These are phyloP conservation scores for Enteromius fasciolatus DNA, from an alignment of 2,797 vertebrate genomes.

Conservation along the genomic window DNA sequence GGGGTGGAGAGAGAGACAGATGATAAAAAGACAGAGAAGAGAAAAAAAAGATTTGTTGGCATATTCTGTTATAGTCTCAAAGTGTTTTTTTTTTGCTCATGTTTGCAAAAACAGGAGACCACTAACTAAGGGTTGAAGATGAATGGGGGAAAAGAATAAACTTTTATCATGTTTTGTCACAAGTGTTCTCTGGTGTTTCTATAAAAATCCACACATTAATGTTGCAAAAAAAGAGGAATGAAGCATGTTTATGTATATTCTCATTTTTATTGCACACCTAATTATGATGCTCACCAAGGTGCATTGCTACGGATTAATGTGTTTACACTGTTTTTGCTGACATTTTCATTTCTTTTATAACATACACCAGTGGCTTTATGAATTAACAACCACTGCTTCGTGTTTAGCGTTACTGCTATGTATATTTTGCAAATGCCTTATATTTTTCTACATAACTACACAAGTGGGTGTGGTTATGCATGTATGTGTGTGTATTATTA, in stretches of 20 bases:
- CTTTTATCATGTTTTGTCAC: not conserved
- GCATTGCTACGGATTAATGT: not conserved
- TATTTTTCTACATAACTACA: not conserved
- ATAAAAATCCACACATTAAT: constrained; percentile 11
- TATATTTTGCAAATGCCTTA: not conserved
- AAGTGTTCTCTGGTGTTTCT: not conserved
- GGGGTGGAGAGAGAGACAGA: constrained; percentile 36
- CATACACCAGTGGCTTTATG: not conserved
- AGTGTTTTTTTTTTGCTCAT: constrained; percentile 9
- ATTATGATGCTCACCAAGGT: not conserved
- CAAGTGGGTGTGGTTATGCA: not conserved
- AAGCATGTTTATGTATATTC: not conserved
- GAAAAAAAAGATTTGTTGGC: constrained; percentile 34
- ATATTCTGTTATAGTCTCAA: constrained; percentile 22
- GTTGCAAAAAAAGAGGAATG: not conserved
- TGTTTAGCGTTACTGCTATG: not conserved
- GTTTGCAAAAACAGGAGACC: constrained; percentile 32
- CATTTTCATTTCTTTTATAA: not conserved
- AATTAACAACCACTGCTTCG: not conserved
- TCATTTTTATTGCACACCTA: not conserved
- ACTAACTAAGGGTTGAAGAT: not conserved
- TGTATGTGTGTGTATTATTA: not conserved
- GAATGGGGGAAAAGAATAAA: not conserved
- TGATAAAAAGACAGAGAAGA: constrained; percentile 29
- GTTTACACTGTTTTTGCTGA: constrained; percentile 7